phyloP scores from a whole-genome alignment of 2,113 vertebrate genomes.

The Tichodroma muraria region DNA sequence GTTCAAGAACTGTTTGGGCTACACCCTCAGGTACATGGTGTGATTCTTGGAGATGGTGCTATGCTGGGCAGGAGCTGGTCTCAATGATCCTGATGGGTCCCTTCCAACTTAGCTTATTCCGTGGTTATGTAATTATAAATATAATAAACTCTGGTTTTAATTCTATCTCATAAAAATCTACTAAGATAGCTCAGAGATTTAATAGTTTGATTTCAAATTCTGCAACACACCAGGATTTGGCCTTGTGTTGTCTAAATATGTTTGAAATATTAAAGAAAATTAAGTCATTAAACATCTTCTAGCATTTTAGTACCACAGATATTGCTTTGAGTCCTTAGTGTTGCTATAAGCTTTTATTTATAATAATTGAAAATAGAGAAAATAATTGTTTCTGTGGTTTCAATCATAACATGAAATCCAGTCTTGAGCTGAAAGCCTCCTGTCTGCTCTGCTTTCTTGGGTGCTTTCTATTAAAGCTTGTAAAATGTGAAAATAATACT shows the following conservation, averaged over 20 bases:
- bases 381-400: background rate
- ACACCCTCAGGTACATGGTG: too few relatives aligned
- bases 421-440: background rate
- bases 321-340: background rate
- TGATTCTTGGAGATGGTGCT: too few relatives aligned
- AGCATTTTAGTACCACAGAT: background rate
- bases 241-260: background rate
- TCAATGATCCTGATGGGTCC: accelerated
- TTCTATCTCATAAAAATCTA: background rate
- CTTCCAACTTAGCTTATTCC: background rate
- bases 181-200: background rate
- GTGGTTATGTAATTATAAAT: background rate
- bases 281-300: background rate
- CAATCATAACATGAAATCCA: background rate
- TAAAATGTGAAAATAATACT: background rate
- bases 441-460: background rate
- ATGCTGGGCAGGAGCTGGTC: background rate
- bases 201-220: background rate
- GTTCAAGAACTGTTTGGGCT: background rate
- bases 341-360: background rate
- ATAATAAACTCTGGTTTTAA: background rate
- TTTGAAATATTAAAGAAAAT: background rate
- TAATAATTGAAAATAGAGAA: background rate
- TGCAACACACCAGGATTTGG: background rate
- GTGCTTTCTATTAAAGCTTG: background rate